Evolutionary conservation across 2,888 invertebrate genomes (phyloP).

Genomic region (Thymelicus lineola): DNA sequence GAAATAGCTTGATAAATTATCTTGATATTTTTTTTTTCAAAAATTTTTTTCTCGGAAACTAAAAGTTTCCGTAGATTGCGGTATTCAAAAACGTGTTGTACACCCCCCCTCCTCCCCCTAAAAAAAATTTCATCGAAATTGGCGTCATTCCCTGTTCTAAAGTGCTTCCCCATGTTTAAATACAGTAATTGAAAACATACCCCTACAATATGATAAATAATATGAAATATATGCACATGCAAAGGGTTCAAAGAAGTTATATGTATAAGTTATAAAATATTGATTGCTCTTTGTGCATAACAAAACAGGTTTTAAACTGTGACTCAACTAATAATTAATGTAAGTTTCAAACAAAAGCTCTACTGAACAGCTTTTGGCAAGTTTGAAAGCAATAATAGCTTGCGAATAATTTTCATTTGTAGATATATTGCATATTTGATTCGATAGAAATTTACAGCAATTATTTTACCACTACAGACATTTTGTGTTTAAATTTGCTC

Average conservation of each 20-base stretch:
- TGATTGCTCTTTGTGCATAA: conserved; percentile 14
- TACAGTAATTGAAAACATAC: too few species aligned
- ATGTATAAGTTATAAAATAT: conserved; percentile 13
- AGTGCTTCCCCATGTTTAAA: too few species aligned
- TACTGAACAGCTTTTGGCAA: background rate
- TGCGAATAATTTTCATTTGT: background rate
- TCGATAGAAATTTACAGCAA: background rate
- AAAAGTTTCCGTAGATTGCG: too few species aligned
- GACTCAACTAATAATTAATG: conserved; percentile 14
- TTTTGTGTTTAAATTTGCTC: conserved; percentile 52
- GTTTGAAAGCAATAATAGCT: background rate
- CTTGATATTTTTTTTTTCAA: too few species aligned
- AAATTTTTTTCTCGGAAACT: too few species aligned
- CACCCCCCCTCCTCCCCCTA: too few species aligned
- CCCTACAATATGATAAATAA: too few species aligned
- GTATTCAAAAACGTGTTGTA: too few species aligned
- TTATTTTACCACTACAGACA: conserved; percentile 37
- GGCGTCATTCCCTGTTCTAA: too few species aligned
- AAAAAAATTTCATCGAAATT: too few species aligned
- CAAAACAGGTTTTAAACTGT: conserved; percentile 22
- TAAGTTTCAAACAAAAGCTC: conserved; percentile 8
- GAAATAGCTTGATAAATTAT: too few species aligned
- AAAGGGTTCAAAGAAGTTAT: conserved; percentile 2
- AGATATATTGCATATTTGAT: background rate
- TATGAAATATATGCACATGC: too few species aligned